Conservation (phyloP, 2,113 vertebrate species). For the Limanda limanda region DNA sequence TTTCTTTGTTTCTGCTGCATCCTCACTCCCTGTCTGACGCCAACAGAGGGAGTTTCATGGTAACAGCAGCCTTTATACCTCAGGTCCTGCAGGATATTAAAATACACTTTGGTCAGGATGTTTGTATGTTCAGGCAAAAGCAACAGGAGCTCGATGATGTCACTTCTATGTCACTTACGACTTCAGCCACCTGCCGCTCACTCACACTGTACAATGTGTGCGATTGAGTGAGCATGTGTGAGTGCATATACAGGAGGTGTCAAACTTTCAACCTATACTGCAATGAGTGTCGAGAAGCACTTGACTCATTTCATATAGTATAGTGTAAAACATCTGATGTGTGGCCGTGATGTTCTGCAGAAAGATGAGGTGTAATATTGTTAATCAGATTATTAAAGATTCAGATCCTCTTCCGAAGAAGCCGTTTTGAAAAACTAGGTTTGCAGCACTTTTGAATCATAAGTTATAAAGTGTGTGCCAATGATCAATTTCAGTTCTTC, state of each 20-base stretch:
- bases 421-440: not conserved
- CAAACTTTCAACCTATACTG: conserved; percentile 51
- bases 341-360: conserved; percentile 5
- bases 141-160: conserved; percentile 1
- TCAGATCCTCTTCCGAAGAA: conserved; percentile 1
- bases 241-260: conserved; percentile 33
- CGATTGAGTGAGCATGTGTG: not conserved
- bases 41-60: conserved; percentile 28
- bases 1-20: conserved; percentile 9
- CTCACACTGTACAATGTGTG: not conserved
- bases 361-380: not conserved
- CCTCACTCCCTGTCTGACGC: no score
- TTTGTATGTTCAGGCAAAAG: conserved; percentile 22
- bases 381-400: conserved; percentile 10
- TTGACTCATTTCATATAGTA: conserved; percentile 30
- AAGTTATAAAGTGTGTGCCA: not conserved
- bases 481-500: not conserved
- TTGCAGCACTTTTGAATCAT: not conserved
- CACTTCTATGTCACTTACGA: not conserved
- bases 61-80: conserved; percentile 39
- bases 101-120: conserved; percentile 24
- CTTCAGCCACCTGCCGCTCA: conserved; percentile 40
- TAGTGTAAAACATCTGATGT: conserved; percentile 30
- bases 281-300: conserved; percentile 22
- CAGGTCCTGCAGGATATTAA: conserved; percentile 34